Evolutionary conservation across 1,140 invertebrate genomes (phyloP).

Genomic region (Camponotus floridanus): DNA sequence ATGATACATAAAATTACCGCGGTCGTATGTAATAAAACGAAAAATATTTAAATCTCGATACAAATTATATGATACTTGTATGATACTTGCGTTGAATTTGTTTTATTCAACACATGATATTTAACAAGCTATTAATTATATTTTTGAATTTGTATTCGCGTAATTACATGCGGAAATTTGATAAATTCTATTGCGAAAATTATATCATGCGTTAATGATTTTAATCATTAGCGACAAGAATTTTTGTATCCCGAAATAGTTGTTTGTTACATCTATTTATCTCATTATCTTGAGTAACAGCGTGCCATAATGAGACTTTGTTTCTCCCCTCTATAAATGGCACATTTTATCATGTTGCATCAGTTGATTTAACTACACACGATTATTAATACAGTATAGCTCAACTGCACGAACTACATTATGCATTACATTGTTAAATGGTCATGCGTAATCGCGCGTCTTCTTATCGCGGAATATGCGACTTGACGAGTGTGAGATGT

Average conservation of each 20-base stretch:
- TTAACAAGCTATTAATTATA: slow-evolving; percentile 13
- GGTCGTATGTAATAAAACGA: slow-evolving; percentile 9
- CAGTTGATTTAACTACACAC: neutral
- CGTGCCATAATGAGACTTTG: neutral
- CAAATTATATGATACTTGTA: neutral
- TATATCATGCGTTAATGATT: neutral
- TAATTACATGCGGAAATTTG: neutral
- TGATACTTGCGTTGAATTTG: slow-evolving; percentile 32
- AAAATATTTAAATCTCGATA: slow-evolving; percentile 12
- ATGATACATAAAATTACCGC: slow-evolving; percentile 41
- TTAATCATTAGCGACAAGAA: neutral
- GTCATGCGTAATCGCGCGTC: neutral
- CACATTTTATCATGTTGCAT: neutral
- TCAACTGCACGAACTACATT: too few relatives aligned
- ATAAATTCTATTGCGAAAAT: neutral
- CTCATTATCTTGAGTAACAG: neutral
- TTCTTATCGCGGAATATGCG: neutral
- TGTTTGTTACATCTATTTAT: slow-evolving; percentile 8
- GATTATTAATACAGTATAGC: too few relatives aligned
- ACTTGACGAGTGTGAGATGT: neutral
- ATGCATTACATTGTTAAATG: slow-evolving; percentile 1
- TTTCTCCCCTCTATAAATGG: neutral
- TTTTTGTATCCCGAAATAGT: neutral
- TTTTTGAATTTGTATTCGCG: neutral
- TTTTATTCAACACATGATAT: slow-evolving; percentile 21